These are phyloP conservation scores for Harpalus rufipes DNA, from an alignment of 2,888 invertebrate species.

Conservation along the genomic window DNA sequence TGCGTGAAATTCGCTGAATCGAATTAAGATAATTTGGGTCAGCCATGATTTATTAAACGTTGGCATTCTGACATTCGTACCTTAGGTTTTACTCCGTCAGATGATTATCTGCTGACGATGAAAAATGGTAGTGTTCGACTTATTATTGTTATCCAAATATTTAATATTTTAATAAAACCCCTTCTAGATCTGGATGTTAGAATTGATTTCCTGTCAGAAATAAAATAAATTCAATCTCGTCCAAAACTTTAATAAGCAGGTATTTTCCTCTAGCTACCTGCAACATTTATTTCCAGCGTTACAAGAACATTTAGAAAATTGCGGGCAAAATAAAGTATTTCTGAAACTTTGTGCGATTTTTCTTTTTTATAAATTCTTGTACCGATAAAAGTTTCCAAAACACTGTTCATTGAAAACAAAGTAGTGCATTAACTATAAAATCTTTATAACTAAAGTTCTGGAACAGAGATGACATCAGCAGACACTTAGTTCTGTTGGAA, in stretches of 20 bases:
- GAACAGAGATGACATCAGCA: slow-evolving; percentile 59
- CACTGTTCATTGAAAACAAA: slow-evolving; percentile 65
- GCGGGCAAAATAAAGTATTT: slow-evolving; percentile 36
- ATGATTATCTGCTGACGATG: slow-evolving; percentile 39
- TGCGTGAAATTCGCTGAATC: slow-evolving; percentile 15
- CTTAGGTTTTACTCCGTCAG: slow-evolving; percentile 15
- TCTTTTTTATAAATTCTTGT: slow-evolving; percentile 49
- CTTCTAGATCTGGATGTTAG: neutral
- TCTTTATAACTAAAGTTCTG: slow-evolving; percentile 61
- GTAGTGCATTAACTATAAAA: slow-evolving; percentile 65
- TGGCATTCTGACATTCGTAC: slow-evolving; percentile 24
- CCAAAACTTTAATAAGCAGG: slow-evolving; percentile 12
- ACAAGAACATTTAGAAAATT: slow-evolving; percentile 13
- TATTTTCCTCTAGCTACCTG: slow-evolving; percentile 13
- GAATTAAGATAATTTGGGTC: slow-evolving; percentile 26
- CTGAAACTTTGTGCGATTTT: slow-evolving; percentile 34
- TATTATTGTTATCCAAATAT: slow-evolving; percentile 17
- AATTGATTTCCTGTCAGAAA: neutral
- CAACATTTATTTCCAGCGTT: slow-evolving; percentile 9
- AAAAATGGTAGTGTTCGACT: slow-evolving; percentile 38
- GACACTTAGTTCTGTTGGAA: slow-evolving; percentile 51
- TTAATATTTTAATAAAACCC: neutral
- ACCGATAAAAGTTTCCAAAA: slow-evolving; percentile 60
- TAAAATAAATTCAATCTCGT: neutral
- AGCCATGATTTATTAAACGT: slow-evolving; percentile 30